Conservation (phyloP, 2,888 invertebrate genomes). For the Pediacus dermestoides region DNA sequence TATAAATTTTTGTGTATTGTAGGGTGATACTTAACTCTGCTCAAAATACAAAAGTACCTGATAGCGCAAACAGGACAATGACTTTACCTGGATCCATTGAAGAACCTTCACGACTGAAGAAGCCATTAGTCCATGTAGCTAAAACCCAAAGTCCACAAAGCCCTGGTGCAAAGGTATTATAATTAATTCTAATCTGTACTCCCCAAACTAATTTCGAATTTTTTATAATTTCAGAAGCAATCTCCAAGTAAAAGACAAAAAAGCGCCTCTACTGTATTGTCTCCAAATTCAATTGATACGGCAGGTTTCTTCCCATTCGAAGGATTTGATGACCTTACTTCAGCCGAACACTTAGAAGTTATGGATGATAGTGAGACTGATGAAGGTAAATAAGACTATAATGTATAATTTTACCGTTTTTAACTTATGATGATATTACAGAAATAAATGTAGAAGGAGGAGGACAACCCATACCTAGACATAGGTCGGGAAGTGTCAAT, state of each 20-base stretch:
- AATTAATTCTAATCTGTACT: too few relatives aligned
- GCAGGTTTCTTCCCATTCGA: constrained; percentile 78
- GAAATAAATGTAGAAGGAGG: constrained; percentile 13
- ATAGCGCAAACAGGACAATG: constrained; percentile 19
- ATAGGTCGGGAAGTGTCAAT: constrained; percentile 46
- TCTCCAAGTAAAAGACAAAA: constrained; percentile 37
- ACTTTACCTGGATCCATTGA: constrained; percentile 9
- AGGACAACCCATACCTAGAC: constrained; percentile 45
- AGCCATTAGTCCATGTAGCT: constrained; percentile 4
- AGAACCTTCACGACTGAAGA: constrained; percentile 10
- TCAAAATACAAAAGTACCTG: constrained; percentile 14
- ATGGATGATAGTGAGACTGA: constrained; percentile 72
- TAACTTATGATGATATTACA: constrained; percentile 4
- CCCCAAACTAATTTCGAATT: too few relatives aligned
- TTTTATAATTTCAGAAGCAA: too few relatives aligned
- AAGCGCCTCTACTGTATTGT: constrained; percentile 24
- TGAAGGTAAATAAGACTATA: constrained; percentile 56
- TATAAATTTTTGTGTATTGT: too few relatives aligned
- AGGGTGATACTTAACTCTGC: constrained; percentile 8
- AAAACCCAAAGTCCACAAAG: neutral
- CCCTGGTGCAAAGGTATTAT: constrained; percentile 4
- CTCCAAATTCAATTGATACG: constrained; percentile 50
- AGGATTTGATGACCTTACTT: constrained; percentile 58
- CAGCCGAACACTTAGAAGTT: constrained; percentile 51
- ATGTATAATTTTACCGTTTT: constrained; percentile 17